Evolutionary conservation across 2,113 vertebrate species (phyloP).

Genomic region (Melozone crissalis): DNA sequence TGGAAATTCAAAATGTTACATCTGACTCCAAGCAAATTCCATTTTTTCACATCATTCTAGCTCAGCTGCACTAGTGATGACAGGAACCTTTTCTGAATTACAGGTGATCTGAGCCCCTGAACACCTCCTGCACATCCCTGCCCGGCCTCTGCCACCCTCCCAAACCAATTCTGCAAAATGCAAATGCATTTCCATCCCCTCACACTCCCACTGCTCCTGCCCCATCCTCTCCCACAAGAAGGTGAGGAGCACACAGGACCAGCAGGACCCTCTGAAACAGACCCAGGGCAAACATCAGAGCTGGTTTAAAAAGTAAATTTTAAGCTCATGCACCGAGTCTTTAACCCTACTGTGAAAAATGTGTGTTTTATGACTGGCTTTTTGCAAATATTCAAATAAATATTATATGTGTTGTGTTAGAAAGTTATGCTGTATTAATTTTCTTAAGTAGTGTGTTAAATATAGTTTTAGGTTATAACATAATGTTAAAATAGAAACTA

Average conservation of each 20-base stretch:
- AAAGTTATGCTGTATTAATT: too few species aligned
- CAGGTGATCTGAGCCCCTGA: rapidly evolving
- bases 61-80: background rate
- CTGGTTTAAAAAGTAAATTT: background rate
- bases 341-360: background rate
- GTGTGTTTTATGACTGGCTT: too few species aligned
- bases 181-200: background rate
- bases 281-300: background rate
- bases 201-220: background rate
- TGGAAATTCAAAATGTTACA: background rate
- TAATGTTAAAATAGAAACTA: too few species aligned
- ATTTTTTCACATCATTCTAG: background rate
- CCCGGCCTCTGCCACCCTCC: background rate
- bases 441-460: too few species aligned
- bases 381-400: too few species aligned
- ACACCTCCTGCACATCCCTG: background rate
- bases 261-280: background rate
- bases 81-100: background rate
- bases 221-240: background rate
- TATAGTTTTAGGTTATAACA: too few species aligned
- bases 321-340: background rate
- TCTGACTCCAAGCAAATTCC: background rate
- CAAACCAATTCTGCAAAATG: background rate
- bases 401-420: too few species aligned
- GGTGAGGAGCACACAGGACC: background rate